phyloP scores from a whole-genome alignment of 2,113 vertebrate species.

The Corythornis madagascariensis region DNA sequence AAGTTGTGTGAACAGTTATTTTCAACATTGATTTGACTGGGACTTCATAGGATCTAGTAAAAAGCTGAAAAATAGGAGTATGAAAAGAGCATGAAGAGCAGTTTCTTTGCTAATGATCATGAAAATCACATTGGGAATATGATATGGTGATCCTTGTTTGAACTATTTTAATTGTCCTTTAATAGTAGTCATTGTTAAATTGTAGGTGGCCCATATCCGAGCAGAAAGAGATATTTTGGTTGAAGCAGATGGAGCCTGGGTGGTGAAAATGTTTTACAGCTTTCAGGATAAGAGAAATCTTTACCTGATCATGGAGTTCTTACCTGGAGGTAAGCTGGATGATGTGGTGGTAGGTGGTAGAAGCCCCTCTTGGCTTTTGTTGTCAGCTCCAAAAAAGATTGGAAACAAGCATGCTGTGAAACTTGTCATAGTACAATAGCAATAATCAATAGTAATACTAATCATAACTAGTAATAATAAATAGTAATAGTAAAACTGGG shows the following conservation, averaged over 20 bases:
- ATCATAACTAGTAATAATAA: too few species aligned
- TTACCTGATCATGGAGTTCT: slow-evolving; percentile 99
- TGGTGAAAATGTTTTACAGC: slow-evolving; percentile 99
- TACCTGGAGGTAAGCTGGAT: slow-evolving; percentile 88
- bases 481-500: too few species aligned
- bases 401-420: not conserved
- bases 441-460: too few species aligned
- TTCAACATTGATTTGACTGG: not conserved
- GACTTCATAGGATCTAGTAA: not conserved
- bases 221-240: slow-evolving; percentile 97
- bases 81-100: not conserved
- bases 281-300: slow-evolving; percentile 99
- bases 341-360: not conserved
- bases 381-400: not conserved
- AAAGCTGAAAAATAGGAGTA: not conserved
- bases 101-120: not conserved
- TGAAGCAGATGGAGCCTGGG: slow-evolving; percentile 97
- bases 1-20: not conserved
- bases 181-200: not conserved
- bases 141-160: not conserved
- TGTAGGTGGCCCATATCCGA: slow-evolving; percentile 94
- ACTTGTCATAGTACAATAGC: not conserved
- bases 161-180: not conserved
- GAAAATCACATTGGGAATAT: not conserved
- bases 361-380: not conserved